Evolutionary conservation across 2,113 vertebrate species (phyloP), one percentile per base, ranked within the genome.

Genomic region (Eulemur macaco): DNA sequence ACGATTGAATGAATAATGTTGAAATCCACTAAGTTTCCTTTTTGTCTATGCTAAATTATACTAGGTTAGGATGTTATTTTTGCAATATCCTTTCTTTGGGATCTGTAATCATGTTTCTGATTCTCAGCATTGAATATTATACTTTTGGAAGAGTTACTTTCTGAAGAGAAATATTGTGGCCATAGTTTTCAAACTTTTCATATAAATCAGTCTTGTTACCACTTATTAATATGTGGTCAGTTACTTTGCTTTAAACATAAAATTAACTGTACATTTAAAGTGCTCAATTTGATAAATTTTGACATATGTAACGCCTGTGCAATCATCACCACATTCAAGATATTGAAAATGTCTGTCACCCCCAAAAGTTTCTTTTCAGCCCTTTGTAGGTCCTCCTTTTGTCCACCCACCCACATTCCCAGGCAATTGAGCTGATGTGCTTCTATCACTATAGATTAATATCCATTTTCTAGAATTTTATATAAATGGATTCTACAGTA

Each of bases 21-120:
- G 69, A 92, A 77, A 95, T 52, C 74, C 39, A 93, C 45, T 94
- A 81, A 9, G 7, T 91, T 94, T 56, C 91, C 27, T 91, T 97
- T n/a, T 91, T 97, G 56, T 31, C n/a, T 6, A 20, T 96, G 1
- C n/a, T 31, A 83, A 20, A 50, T 84, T 74, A 92, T 76, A 73
- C 9, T 66, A 29, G 31, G 11, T 25, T 31, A 5, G 96, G 71
- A 45, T 94, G 54, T 29, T 78, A 0, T 85, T 69, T 94, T 74
- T 39, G 63, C 31, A 3, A 20, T 80, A 29, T 45, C 18, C 9
- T 97, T 95, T 60, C 45, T 66, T n/a, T 95, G 18, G 80, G 66
- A 77, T 78, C 1, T 21, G 17, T 73, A 81, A 27, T 74, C 81
- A 42, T 73, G 60, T 37, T 96, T 93, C 42, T 93, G 45, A 60